Evolutionary conservation across 2,113 vertebrate genomes (phyloP).

Genomic region (Malurus melanocephalus): DNA sequence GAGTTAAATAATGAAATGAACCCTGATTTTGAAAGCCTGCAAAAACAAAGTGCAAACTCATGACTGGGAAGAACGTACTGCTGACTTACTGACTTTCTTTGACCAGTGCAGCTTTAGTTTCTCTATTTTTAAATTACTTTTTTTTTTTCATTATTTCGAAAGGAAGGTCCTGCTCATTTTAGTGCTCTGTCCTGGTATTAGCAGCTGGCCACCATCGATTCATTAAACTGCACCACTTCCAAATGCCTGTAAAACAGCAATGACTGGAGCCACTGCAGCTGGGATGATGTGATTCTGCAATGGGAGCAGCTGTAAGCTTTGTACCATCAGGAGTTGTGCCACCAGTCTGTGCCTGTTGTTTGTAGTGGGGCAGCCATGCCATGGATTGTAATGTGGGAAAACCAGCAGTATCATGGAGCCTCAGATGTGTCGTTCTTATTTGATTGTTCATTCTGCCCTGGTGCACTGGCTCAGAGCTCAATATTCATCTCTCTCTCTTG

Average conservation of each 20-base stretch:
- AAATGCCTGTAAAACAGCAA: neutral
- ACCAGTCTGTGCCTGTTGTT: neutral
- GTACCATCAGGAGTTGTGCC: neutral
- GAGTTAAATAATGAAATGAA: neutral
- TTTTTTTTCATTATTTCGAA: neutral
- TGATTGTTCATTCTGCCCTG: neutral
- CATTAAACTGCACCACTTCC: neutral
- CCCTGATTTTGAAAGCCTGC: neutral
- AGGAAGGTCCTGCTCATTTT: neutral
- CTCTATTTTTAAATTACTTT: neutral
- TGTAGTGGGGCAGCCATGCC: neutral
- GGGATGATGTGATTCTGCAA: neutral
- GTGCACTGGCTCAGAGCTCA: neutral
- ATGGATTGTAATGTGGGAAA: neutral
- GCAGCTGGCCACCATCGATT: neutral
- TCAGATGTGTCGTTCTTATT: neutral
- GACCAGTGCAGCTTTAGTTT: neutral
- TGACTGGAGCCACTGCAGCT: neutral
- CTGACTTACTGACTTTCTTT: neutral
- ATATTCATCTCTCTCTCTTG: neutral
- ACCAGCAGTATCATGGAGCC: neutral
- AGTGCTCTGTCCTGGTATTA: neutral
- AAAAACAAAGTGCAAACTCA: neutral
- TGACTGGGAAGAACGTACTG: neutral
- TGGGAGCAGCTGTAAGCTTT: neutral